Evolutionary conservation across 2,888 invertebrate genomes (phyloP), one percentile per base, ranked within the genome.

Genomic region (Acleris literana): DNA sequence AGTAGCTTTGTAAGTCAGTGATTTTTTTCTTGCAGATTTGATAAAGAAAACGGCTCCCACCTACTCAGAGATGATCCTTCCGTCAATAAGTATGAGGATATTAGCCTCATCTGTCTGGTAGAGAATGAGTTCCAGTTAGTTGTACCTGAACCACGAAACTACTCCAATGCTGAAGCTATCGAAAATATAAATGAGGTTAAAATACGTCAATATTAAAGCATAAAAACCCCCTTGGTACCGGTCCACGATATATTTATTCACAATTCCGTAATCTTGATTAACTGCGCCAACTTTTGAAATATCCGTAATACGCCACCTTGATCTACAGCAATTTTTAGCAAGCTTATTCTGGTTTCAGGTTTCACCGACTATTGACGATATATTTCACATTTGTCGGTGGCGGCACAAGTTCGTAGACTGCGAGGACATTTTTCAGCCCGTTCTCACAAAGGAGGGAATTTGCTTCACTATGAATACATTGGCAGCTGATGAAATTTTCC

Each of bases 391-490:
- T 2, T 66, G 65, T 44, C 6, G 16, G 2, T 66, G 60, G 65
- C 44, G 56, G 13, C 46, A 56, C 17, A 4, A n/a, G 5, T 0
- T 0, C 1, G 1, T 16, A 0, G 0, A 43, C 5, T 73, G 72
- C 62, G 3, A 0, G 0, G 0, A 48, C 0, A 1, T 68, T 3
- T 81, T 83, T 18, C 57, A 69, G 11, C 68, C 46, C 61, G 78
- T 81, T 2, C 62, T 82, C 3, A 85, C 85, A 0, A 58, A 65
- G 0, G 80, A 84, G 68, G 85, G 85, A 3, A 33, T 84, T 0
- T 85, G 85, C 62, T 85, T 68, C 51, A 81, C 72, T n/a, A 72
- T 79, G 57, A 86, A 86, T 64, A 70, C 77, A 1, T 63, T 85
- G 9, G 71, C 80, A 3, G 76, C 76, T 1, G 11, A 53, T 13